Base-by-base conservation (phyloP, 2,888 invertebrate genomes). In the Habroteleia sp. region DNA sequence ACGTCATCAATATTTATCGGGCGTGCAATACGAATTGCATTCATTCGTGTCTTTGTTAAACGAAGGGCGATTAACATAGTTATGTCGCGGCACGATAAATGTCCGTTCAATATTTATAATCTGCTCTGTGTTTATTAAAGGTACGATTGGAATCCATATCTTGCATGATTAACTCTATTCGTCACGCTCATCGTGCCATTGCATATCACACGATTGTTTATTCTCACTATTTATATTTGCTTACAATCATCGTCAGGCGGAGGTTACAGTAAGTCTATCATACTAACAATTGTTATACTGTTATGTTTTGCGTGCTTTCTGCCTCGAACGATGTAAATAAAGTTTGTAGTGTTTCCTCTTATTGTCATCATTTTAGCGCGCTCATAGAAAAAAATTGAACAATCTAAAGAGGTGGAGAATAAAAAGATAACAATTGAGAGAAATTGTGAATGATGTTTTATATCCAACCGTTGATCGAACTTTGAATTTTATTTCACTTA, bases 181-280 rank as follows among this genome's bases (percentile, higher is more conserved):
- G 56, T 69, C 68, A 63, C 76, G 39, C 68, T 62, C 48, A 48
- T 72, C 63, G 54, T 58, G 58, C 58, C 52, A 44, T 65, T 65
- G 68, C 69, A 42, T 69, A 65, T 80, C 77, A 78, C 80, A 78
- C 78, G 72, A 80, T 81, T 78, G 80, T 81, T 80, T 82, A 77
- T 81, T 81, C 78, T 81, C 80, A 81, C 83, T 80, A 82, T 80
- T 81, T 83, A 76, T 81, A 78, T 83, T 83, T 83, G 82, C 82
- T 81, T 82, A 82, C 85, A 82, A 81, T 81, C 81, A 79, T 74
- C 81, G 74, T 77, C 85, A 86, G 85, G 85, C 85, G 83, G 85
- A 86, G 81, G 85, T 86, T 77, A 84, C 85, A 82, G 85, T 86
- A 86, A 86, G 85, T 86, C 83, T 79, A 77, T 72, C 77, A 81